Base-by-base conservation (phyloP, 1,140 invertebrate genomes). In the Ostrea edulis region DNA sequence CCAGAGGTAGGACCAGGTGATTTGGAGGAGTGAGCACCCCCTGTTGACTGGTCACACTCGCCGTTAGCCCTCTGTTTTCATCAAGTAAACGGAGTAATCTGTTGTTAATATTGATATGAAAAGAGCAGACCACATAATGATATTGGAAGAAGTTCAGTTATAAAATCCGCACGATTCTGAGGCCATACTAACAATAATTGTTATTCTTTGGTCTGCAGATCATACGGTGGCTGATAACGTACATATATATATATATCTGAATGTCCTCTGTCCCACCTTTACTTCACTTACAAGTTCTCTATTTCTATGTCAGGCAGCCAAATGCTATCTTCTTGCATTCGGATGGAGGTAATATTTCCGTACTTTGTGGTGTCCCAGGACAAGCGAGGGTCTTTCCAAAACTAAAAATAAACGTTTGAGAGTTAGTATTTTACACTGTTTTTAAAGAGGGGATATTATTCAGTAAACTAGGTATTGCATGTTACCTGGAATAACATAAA, bases 311-410 rank as follows among this genome's bases (percentile, higher is more conserved):
- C 68, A 12, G 68, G 68, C 2, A 8, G 68, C 68, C 68, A 77
- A 29, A 77, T 25, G 11, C 8, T 35, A 9, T 35, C 9, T 4
- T 35, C 22, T 17, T 8, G 22, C 2, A 29, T 11, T 0, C 68
- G 25, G 8, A 77, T 77, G 25, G 68, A 77, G 25, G 25, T 77
- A 29, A 77, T 35, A 25, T 11, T 25, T 17, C 68, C 68, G 5
- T 77, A 77, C 12, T 35, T 12, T 29, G 68, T 14, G 14, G 68
- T 77, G 29, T 77, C 35, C 68, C 68, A 77, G 5, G 68, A 14
- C 22, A 77, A 77, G 29, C 68, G 68, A 11, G 29, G 68, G 25
- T 77, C 68, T 77, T 77, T 77, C 68, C 68, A 77, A 35, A 35
- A 29, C 68, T 77, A 12, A 25, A 77, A 77, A 77, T 29, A 14